phyloP scores from a whole-genome alignment of 2,797 vertebrate species.

The Chrysocyon brachyurus region DNA sequence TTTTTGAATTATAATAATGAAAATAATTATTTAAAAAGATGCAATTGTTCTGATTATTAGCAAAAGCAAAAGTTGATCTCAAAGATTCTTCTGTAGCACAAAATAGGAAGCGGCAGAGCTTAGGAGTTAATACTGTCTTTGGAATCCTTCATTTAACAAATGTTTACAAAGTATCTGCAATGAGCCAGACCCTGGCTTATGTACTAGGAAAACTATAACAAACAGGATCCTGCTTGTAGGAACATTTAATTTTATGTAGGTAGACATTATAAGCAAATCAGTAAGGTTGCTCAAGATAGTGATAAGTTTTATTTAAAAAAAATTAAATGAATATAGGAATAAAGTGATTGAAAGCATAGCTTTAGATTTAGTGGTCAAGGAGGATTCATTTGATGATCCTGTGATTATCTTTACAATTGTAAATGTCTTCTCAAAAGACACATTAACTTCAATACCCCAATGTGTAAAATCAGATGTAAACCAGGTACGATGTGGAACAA shows the following conservation, averaged over 20 bases:
- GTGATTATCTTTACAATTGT: not conserved
- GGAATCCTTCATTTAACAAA: not conserved
- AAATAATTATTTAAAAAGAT: constrained; percentile 22
- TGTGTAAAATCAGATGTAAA: constrained; percentile 13
- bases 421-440: not conserved
- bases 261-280: not conserved
- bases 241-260: not conserved
- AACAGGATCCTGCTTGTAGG: not conserved
- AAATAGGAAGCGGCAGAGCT: not conserved
- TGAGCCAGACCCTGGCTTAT: not conserved
- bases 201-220: not conserved
- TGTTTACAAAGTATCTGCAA: not conserved
- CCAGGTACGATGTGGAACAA: not conserved
- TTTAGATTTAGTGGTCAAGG: not conserved
- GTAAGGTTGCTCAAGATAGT: not conserved
- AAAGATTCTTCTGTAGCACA: not conserved
- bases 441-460: not conserved
- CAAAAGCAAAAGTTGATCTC: not conserved
- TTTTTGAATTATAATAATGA: not conserved
- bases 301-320: not conserved
- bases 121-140: not conserved
- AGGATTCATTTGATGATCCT: not conserved
- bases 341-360: not conserved
- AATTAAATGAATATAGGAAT: not conserved
- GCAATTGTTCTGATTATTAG: not conserved